Evolutionary conservation across 2,113 vertebrate genomes (phyloP).

Genomic region (Sclerurus mexicanus): DNA sequence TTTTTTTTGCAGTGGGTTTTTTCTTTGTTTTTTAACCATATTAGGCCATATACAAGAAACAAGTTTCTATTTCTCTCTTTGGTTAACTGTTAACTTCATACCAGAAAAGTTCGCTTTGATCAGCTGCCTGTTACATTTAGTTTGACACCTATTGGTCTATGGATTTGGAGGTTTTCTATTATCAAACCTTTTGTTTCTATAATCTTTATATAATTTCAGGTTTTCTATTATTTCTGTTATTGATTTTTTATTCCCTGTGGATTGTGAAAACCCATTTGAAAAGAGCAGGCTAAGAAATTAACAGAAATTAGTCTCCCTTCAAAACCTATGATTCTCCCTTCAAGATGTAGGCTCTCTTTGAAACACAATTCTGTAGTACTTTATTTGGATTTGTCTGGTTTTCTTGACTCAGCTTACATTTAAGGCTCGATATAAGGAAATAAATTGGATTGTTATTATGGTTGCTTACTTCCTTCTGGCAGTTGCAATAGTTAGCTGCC

Average conservation of each 20-base stretch:
- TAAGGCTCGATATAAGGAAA: background rate
- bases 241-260: background rate
- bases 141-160: background rate
- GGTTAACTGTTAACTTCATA: background rate
- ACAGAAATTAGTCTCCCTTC: background rate
- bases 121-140: background rate
- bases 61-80: background rate
- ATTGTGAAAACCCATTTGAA: background rate
- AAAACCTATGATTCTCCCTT: background rate
- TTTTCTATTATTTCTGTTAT: background rate
- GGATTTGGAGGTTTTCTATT: background rate
- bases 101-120: background rate
- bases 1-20: background rate
- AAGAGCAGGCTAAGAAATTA: background rate
- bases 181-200: background rate
- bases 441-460: background rate
- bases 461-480: slow-evolving; percentile 37
- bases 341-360: background rate
- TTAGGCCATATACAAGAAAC: background rate
- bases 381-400: background rate
- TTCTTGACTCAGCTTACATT: background rate
- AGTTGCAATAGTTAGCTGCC: slow-evolving; percentile 32
- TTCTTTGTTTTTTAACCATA: background rate
- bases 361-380: background rate
- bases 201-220: background rate